Evolutionary conservation across 2,113 vertebrate genomes (phyloP), one percentile per base, ranked within the genome.

Genomic region (Sander lucioperca): DNA sequence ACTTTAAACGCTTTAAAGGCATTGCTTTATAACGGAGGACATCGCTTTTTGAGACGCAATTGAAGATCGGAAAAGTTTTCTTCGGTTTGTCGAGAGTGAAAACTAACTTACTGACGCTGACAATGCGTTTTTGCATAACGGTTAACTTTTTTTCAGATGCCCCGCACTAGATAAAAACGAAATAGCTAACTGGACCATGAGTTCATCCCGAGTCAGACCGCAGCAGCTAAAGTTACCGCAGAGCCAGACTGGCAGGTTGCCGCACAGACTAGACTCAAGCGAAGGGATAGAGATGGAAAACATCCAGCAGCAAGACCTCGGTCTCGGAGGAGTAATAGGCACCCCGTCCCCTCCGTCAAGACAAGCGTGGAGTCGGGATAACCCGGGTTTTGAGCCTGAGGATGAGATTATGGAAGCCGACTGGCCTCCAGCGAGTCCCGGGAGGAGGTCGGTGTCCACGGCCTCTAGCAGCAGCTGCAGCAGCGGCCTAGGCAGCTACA

Each of bases 351-450:
- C 97, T 6, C 95, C 95, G 6, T 99, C 97, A 16, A 93, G 97
- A 77, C 97, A 99, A 88, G 97, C 97, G 0, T 99, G 98, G 98
- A 99, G 98, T 88, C 95, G 97, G 21, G 97, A 98, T 18, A 99
- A 99, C 91, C 97, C 97, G 0, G 97, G 96, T 3, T 99, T 98
- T 66, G 98, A 99, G 80, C 95, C 97, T 1, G 97, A 97, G 88
- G 97, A 98, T 16, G 97, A 96, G 84, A 96, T 97, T 78, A 95
- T 97, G 91, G 95, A 96, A 68, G 96, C 96, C 74, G 96, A 95
- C 93, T 96, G 97, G 91, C 96, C 96, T 48, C 90, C 93, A 6
- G 95, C 95, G 86, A 94, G 96, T 72, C 95, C 95, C 11, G 95
- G 96, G 51, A 89, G 94, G 66, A 94, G 95, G 80, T 96, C 96